phyloP scores from a whole-genome alignment of 2,797 vertebrate genomes.

The Coregonus sp. region DNA sequence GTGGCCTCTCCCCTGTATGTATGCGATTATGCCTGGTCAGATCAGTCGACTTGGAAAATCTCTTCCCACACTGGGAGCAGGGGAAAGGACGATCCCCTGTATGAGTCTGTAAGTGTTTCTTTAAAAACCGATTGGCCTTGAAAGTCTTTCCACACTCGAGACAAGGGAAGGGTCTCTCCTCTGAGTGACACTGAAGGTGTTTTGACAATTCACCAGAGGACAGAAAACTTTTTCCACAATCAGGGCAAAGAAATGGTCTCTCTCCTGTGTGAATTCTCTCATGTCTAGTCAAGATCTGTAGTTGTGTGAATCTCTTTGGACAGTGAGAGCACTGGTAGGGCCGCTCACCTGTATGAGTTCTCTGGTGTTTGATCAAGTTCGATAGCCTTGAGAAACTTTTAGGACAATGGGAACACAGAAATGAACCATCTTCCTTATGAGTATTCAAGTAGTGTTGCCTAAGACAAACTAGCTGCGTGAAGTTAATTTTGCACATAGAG shows the following conservation, averaged over 20 bases:
- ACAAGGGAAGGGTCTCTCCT: conserved; percentile 23
- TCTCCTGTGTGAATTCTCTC: conserved; percentile 37
- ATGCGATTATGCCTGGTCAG: conserved; percentile 42
- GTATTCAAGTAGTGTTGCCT: conserved; percentile 34
- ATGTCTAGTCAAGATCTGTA: conserved; percentile 37
- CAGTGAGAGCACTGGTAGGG: conserved; percentile 44
- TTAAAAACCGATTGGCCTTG: conserved; percentile 22
- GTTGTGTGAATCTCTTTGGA: conserved; percentile 39
- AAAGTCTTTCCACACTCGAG: conserved; percentile 19
- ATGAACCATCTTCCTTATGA: conserved; percentile 35
- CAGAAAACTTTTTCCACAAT: conserved; percentile 48
- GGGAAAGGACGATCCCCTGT: conserved; percentile 28
- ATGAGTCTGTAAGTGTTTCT: conserved; percentile 26
- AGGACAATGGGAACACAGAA: conserved; percentile 45
- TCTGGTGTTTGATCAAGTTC: conserved; percentile 34
- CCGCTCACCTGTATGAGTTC: conserved; percentile 37
- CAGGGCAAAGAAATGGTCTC: conserved; percentile 40
- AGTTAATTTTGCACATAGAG: conserved; percentile 33
- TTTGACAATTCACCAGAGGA: conserved; percentile 18
- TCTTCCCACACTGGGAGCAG: conserved; percentile 48
- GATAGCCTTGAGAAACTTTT: conserved; percentile 33
- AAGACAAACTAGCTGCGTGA: conserved; percentile 28
- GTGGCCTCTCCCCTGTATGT: conserved; percentile 47
- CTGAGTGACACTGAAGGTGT: conserved; percentile 32
- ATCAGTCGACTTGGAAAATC: conserved; percentile 33